Percentiles rank a stretch among this genome's conserved stretches.
These are phyloP conservation scores for Lamellibrachia satsuma DNA, from an alignment of 2,888 invertebrate species.

Conservation along the genomic window DNA sequence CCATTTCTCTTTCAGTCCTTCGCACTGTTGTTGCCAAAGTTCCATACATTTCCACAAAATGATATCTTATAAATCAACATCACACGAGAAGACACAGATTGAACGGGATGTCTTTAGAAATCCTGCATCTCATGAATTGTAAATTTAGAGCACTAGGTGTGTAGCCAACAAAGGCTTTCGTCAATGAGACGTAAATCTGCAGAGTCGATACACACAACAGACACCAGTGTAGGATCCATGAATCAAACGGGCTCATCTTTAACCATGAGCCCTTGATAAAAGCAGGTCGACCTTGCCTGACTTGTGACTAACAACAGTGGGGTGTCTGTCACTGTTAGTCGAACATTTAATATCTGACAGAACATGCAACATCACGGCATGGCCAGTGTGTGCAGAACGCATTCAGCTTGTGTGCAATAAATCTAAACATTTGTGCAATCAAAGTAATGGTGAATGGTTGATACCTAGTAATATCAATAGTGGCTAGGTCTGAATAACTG, in stretches of 20 bases:
- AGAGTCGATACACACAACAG: not conserved
- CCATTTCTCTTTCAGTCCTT: not conserved
- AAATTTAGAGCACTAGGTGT: not conserved
- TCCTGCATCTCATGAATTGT: not conserved
- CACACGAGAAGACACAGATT: not conserved
- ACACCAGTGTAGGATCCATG: not conserved
- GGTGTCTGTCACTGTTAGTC: not conserved
- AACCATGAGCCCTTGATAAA: not conserved
- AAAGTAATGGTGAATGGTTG: not conserved
- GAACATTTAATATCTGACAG: not conserved
- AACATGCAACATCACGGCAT: not conserved
- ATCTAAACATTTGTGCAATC: not conserved
- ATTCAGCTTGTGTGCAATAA: not conserved
- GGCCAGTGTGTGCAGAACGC: not conserved
- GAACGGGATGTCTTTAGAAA: not conserved
- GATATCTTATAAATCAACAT: conserved; percentile 1
- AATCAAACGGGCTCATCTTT: not conserved
- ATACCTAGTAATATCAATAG: conserved; percentile 17
- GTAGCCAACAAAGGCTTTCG: not conserved
- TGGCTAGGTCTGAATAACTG: not conserved
- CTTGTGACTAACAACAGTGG: not conserved
- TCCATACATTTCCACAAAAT: not conserved
- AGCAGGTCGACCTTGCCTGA: not conserved
- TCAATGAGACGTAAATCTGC: not conserved
- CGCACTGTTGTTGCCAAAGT: not conserved